Base-by-base conservation (phyloP, 2,797 vertebrate species). In the Podargus strigoides region DNA sequence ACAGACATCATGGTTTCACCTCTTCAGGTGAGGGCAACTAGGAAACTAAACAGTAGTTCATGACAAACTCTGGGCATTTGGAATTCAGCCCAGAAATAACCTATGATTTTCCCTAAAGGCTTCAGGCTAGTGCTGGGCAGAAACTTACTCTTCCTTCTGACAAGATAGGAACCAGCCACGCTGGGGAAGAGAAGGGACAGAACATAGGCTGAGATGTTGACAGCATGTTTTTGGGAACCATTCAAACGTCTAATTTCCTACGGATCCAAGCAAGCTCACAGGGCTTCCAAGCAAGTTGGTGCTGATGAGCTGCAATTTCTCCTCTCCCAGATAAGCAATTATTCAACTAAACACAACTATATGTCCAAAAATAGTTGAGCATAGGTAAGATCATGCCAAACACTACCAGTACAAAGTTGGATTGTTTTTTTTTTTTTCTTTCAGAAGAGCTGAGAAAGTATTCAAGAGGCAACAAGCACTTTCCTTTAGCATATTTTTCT, bases 141-240 rank as follows among this genome's bases (percentile, higher is more conserved):
- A 34, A 21, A 53, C 13, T 49, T 30, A 78, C 22, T 26, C 16
- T 59, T 72, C 66, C 36, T 94, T 52, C 66, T 69, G 32, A 68
- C 16, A 18, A 18, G 27, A 27, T 8, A 60, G 37, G 28, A 75
- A 30, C 14, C 6, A 47, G 15, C 3, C 12, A 24, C 0, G 0
- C 23, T 49, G 7, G 5, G 20, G 36, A 87, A 34, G 1, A 69
- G 20, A 62, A 55, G 26, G 36, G 14, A 53, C 8, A 27, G 39
- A 70, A 50, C 22, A 19, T 1, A 0, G 20, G 32, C 18, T 32
- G 36, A 46, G 19, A 22, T 26, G 12, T 5, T 0, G 8, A 23
- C 10, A 67, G 14, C 3, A 3, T n/a, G 11, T 12, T 58, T 34
- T 37, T 15, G 42, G 32, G 37, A 78, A 16, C 1, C 0, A 1